phyloP scores from a whole-genome alignment of 1,140 invertebrate species.

The Sweltsa coloradensis region DNA sequence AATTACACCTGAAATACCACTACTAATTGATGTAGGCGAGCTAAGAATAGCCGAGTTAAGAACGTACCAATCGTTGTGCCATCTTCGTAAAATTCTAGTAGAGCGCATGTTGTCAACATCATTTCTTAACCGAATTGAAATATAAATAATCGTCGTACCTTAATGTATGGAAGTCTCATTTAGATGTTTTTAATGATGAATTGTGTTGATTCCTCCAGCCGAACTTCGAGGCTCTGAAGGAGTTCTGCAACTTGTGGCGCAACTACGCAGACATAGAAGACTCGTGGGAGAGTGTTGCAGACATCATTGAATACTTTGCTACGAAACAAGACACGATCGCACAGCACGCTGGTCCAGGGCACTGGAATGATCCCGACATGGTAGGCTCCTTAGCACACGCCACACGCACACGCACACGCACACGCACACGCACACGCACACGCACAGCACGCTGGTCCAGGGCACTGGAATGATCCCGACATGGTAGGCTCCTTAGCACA shows the following conservation, averaged over 20 bases:
- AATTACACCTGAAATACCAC: too few species aligned
- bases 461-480: slow-evolving; percentile 87
- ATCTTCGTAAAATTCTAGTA: too few species aligned
- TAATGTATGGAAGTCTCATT: slow-evolving; percentile 2
- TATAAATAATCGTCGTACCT: neutral
- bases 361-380: slow-evolving; percentile 91
- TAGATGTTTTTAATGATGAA: too few species aligned
- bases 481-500: slow-evolving; percentile 63
- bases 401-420: too few species aligned
- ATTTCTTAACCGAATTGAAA: slow-evolving; percentile 16
- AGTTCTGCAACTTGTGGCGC: slow-evolving; percentile 77
- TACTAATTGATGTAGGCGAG: too few species aligned
- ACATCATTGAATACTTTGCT: slow-evolving; percentile 68
- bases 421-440: too few species aligned
- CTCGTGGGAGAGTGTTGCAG: slow-evolving; percentile 55
- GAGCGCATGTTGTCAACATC: too few species aligned
- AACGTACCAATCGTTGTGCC: too few species aligned
- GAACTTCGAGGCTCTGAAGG: slow-evolving; percentile 51
- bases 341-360: slow-evolving; percentile 63
- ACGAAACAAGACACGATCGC: slow-evolving; percentile 59
- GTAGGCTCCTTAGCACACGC: slow-evolving; percentile 31
- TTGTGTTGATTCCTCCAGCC: slow-evolving; percentile 40
- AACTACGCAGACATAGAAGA: slow-evolving; percentile 83
- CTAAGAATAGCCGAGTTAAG: too few species aligned
- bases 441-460: slow-evolving; percentile 60